Evolutionary conservation across 2,113 vertebrate species (phyloP), one percentile per base, ranked within the genome.

Genomic region (Cyprinus carpio): DNA sequence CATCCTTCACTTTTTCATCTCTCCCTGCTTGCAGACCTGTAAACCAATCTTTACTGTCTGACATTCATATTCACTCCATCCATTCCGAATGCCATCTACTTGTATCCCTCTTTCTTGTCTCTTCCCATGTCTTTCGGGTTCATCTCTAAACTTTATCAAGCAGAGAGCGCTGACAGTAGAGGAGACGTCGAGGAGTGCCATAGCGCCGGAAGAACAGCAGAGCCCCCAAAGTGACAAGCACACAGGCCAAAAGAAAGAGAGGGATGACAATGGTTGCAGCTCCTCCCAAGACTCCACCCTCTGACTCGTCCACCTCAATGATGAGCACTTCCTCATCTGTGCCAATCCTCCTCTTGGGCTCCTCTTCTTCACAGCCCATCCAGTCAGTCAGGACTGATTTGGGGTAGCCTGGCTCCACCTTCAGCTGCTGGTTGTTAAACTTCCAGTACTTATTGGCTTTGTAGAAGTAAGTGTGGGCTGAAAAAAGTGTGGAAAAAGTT

Each of bases 381-480:
- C 96, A 97, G 91, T 96, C 95, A 6, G 92, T 93, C 58, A 98
- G 92, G 54, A 95, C 95, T 0, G 97, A 98, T 87, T 97, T 97
- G 79, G 97, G 97, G 90, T 95, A 97, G 60, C 97, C 97, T 0
- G 96, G 93, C 90, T 97, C 96, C 67, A 97, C 96, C 89, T 95
- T 96, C 92, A 97, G 92, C 91, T 97, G 94, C 91, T 97, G 95
- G 90, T 97, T 98, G 92, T 96, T 97, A 90, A 97, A 98, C 90
- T 97, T 97, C 97, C 97, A 98, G 91, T 97, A 98, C 82, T 95
- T 97, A 90, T 97, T 96, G 84, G 94, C 96, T 93, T 97, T 98
- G 92, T 97, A 97, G 92, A 98, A 98, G 84, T 96, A 97, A 0
- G 96, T 97, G 94, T 96, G 96, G 34, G 92, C 97, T 98, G 91